These are phyloP conservation scores for Macrophya alboannulata DNA, from an alignment of 2,888 invertebrate species.

Conservation along the genomic window DNA sequence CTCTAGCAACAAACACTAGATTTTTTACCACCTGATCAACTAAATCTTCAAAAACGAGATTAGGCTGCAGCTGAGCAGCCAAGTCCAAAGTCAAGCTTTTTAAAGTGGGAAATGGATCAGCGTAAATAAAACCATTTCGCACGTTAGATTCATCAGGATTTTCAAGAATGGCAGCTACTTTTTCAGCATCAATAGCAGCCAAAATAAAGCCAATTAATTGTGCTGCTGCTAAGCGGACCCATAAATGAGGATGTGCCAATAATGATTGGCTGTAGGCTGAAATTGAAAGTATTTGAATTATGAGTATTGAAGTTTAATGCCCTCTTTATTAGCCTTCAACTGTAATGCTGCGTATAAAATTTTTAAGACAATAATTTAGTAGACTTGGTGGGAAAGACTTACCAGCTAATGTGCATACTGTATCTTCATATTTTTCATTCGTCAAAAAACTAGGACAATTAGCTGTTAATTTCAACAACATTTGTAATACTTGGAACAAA, in stretches of 20 bases:
- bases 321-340: not conserved
- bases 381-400: conserved; percentile 40
- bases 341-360: not conserved
- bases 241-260: conserved; percentile 91
- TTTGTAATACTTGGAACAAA: conserved; percentile 88
- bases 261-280: conserved; percentile 87
- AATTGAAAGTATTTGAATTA: conserved; percentile 76
- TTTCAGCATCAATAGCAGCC: conserved; percentile 83
- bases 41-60: conserved; percentile 86
- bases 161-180: conserved; percentile 82
- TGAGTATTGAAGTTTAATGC: not conserved
- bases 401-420: conserved; percentile 79
- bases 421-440: conserved; percentile 80
- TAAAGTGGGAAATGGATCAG: conserved; percentile 84
- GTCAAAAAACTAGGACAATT: conserved; percentile 84
- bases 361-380: not conserved
- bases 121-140: conserved; percentile 84
- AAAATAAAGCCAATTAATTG: conserved; percentile 90
- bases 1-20: conserved; percentile 86
- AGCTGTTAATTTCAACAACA: conserved; percentile 86
- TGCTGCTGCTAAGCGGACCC: conserved; percentile 91
- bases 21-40: conserved; percentile 89
- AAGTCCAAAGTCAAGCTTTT: conserved; percentile 88
- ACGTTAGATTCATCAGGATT: conserved; percentile 75
- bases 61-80: conserved; percentile 88